Conservation (phyloP, 2,113 vertebrate genomes). For the Ceyx melanurus region DNA sequence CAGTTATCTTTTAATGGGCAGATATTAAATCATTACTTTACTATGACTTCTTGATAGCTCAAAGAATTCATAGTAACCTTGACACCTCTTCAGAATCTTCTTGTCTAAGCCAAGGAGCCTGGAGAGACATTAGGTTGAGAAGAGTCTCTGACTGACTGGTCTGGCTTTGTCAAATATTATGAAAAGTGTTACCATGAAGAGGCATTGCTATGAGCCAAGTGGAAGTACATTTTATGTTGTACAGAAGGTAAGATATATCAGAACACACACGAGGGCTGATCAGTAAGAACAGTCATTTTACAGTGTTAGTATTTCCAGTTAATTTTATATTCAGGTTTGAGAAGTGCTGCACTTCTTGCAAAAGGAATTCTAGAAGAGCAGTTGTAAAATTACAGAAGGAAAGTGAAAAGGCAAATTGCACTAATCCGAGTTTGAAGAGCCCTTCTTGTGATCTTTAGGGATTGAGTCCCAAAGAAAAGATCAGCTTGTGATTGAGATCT, state of each 20-base stretch:
- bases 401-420: slow-evolving; percentile 53
- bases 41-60: background rate
- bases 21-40: background rate
- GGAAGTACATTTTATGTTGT: background rate
- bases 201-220: slow-evolving; percentile 11
- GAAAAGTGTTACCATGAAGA: slow-evolving; percentile 18
- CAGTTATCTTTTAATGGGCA: background rate
- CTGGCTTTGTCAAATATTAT: slow-evolving; percentile 10
- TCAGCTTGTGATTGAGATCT: slow-evolving; percentile 2
- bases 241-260: background rate
- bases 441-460: slow-evolving; percentile 44
- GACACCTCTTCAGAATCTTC: slow-evolving; percentile 9
- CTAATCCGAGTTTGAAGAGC: slow-evolving; percentile 49
- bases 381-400: slow-evolving; percentile 51
- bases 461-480: slow-evolving; percentile 32
- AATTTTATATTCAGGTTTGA: slow-evolving; percentile 56
- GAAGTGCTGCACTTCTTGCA: slow-evolving; percentile 44
- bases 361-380: slow-evolving; percentile 38
- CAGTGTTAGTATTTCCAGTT: slow-evolving; percentile 40
- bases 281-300: slow-evolving; percentile 24
- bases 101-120: slow-evolving; percentile 25
- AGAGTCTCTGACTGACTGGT: background rate
- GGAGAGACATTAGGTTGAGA: background rate
- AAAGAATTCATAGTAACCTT: background rate
- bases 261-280: slow-evolving; percentile 34